Conservation (phyloP, 2,113 vertebrate genomes). For the Pampusana beccarii region DNA sequence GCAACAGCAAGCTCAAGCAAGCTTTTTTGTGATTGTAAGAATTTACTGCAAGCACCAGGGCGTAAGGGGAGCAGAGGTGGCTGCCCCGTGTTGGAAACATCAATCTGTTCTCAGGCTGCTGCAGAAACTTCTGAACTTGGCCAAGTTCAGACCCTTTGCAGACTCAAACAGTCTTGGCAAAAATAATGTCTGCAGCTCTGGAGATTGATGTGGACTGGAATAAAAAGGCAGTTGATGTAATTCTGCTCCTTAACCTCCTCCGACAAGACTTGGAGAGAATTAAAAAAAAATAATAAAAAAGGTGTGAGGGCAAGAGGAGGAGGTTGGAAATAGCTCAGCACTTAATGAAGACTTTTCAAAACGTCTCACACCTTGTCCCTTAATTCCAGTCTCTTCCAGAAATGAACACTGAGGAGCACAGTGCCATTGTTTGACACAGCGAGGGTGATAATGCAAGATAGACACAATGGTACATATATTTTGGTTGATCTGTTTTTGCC, state of each 20-base stretch:
- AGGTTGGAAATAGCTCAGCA: background rate
- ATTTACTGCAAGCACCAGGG: background rate
- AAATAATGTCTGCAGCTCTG: background rate
- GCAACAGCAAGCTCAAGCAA: background rate
- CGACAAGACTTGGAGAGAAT: background rate
- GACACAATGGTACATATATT: accelerated
- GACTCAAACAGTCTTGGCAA: background rate
- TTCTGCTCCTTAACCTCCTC: constrained; percentile 9
- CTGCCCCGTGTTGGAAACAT: accelerated
- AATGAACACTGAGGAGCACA: accelerated
- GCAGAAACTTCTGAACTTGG: background rate
- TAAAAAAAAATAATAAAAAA: background rate
- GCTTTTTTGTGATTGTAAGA: background rate
- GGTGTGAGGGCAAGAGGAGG: background rate
- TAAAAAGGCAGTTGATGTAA: background rate
- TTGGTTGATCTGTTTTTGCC: background rate
- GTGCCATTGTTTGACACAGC: accelerated
- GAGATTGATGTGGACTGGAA: background rate
- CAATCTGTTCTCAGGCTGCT: background rate
- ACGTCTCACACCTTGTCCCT: constrained; percentile 8
- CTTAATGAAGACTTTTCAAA: background rate
- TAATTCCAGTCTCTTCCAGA: background rate
- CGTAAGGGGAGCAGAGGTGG: background rate
- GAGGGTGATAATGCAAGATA: background rate
- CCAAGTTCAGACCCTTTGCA: background rate